These are phyloP conservation scores for Acanthosepion lycidas DNA, from an alignment of 2,888 invertebrate species.

Conservation along the genomic window DNA sequence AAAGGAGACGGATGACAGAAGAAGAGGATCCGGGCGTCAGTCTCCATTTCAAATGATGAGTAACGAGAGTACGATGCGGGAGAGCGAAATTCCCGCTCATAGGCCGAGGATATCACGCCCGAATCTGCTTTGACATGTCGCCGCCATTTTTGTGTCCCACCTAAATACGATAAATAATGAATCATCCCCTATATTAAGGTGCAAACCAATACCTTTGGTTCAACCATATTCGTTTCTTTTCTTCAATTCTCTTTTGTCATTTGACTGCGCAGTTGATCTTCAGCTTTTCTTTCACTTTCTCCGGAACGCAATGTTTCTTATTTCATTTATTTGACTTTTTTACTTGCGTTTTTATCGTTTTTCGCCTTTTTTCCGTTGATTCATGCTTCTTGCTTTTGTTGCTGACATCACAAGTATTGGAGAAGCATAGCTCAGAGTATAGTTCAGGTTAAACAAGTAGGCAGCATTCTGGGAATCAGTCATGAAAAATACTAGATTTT, in stretches of 20 bases:
- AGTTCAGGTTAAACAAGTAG: no score
- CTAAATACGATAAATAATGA: conserved; percentile 22
- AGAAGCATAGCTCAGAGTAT: no score
- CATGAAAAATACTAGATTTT: no score
- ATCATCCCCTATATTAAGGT: neutral
- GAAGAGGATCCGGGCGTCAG: neutral
- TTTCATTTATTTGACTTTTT: neutral
- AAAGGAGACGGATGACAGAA: neutral
- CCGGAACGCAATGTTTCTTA: neutral
- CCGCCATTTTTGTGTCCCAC: neutral
- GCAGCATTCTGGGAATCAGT: no score
- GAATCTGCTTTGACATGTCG: neutral
- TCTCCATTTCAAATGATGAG: conserved; percentile 9
- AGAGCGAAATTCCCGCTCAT: conserved; percentile 6
- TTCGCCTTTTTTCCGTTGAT: no score
- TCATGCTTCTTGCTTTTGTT: no score
- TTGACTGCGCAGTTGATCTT: neutral
- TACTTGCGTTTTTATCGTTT: no score
- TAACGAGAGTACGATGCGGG: neutral
- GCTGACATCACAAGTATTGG: no score
- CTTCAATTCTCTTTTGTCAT: neutral
- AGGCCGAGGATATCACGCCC: neutral
- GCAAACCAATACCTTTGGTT: neutral
- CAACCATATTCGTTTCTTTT: neutral
- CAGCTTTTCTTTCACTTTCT: neutral